These are phyloP conservation scores for Barnardius zonarius DNA, from an alignment of 2,113 vertebrate genomes.

Conservation along the genomic window DNA sequence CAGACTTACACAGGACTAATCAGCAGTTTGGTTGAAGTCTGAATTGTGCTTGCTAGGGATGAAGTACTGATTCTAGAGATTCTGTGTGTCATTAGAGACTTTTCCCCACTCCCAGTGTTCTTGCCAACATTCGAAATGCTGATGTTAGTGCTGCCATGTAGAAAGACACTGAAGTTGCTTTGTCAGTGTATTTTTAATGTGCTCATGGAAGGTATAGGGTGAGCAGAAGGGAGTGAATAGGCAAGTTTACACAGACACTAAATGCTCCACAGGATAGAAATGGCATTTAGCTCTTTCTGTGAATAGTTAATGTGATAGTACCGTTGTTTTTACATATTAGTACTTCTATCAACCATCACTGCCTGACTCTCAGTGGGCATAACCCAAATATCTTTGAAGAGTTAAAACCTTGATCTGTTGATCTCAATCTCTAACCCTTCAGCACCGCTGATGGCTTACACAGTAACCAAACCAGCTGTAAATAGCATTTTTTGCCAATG, in stretches of 20 bases:
- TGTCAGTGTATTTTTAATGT: neutral
- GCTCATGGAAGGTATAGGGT: neutral
- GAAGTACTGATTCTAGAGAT: neutral
- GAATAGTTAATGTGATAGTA: neutral
- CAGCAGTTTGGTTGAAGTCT: neutral
- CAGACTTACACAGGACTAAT: accelerated
- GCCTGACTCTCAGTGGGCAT: neutral
- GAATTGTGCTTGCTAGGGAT: neutral
- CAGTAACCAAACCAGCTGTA: neutral
- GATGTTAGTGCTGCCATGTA: neutral
- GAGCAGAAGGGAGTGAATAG: neutral
- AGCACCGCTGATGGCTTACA: neutral
- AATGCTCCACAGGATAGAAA: neutral
- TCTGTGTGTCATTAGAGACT: neutral
- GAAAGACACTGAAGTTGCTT: neutral
- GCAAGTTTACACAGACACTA: accelerated
- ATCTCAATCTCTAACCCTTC: neutral
- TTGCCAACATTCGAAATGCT: neutral
- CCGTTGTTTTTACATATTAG: neutral
- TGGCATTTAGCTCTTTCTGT: neutral
- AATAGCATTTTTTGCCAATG: neutral
- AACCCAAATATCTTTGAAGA: neutral
- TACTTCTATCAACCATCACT: accelerated
- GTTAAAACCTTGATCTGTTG: neutral
- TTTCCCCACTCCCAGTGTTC: neutral